Evolutionary conservation across 1,140 invertebrate species (phyloP).

Genomic region (Eufriesea mexicana): DNA sequence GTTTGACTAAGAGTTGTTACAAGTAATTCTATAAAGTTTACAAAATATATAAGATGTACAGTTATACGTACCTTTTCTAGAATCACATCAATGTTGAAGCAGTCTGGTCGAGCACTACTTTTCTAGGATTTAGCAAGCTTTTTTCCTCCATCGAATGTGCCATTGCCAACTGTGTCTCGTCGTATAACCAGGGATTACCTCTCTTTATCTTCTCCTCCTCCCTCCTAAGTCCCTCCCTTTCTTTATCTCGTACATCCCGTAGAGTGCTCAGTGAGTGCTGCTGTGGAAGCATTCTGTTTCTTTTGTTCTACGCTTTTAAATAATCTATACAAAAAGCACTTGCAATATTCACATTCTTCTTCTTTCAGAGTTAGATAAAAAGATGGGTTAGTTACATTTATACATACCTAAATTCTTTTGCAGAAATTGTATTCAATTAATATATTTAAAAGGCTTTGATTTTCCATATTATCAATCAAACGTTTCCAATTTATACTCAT

Average conservation of each 20-base stretch:
- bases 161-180: slow-evolving; percentile 41
- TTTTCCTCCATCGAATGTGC: slow-evolving; percentile 5
- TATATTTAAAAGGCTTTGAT: no score
- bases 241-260: background rate
- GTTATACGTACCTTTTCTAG: background rate
- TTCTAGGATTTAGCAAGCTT: slow-evolving; percentile 35
- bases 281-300: background rate
- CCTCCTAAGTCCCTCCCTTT: background rate
- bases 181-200: slow-evolving; percentile 42
- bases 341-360: background rate
- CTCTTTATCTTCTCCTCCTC: slow-evolving; percentile 34
- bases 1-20: no score
- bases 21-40: no score
- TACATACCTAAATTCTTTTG: background rate
- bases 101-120: slow-evolving; percentile 24
- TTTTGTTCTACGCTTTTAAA: background rate
- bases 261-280: background rate
- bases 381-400: background rate
- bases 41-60: background rate
- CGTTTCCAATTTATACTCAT: background rate
- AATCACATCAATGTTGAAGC: background rate
- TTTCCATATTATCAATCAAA: no score
- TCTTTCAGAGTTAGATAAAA: background rate
- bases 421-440: no score
- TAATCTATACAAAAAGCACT: background rate